These are phyloP conservation scores for Drosophila biarmipes DNA, from an alignment of 1,140 invertebrate genomes.

Conservation along the genomic window DNA sequence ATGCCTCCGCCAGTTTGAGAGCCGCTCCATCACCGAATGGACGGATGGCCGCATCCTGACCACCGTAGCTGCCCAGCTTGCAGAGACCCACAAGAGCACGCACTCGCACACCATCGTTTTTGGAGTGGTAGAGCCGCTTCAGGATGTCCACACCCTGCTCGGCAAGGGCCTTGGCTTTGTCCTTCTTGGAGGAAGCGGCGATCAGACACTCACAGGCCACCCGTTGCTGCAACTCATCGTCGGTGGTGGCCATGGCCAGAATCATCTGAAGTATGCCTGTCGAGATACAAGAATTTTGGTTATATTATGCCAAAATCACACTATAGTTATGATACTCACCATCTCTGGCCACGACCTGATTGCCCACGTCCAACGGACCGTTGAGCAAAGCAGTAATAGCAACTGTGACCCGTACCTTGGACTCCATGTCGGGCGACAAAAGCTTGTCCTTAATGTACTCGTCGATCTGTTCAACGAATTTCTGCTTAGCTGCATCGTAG, in stretches of 20 bases:
- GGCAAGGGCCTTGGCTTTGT: constrained; percentile 96
- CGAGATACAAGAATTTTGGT: background rate
- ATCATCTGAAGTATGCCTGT: constrained; percentile 97
- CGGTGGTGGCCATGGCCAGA: constrained; percentile 96
- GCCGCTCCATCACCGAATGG: constrained; percentile 98
- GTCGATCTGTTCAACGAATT: constrained; percentile 92
- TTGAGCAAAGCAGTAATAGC: constrained; percentile 95
- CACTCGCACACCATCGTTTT: constrained; percentile 95
- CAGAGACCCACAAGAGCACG: constrained; percentile 97
- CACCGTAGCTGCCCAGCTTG: constrained; percentile 97
- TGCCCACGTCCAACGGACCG: constrained; percentile 97
- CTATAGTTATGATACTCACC: constrained; percentile 76
- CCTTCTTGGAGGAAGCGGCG: constrained; percentile 98
- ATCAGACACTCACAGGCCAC: constrained; percentile 98
- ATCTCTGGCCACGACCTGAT: constrained; percentile 94
- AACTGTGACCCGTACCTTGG: constrained; percentile 94
- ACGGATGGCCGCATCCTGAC: constrained; percentile 96
- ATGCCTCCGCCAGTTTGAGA: constrained; percentile 96
- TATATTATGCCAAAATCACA: background rate
- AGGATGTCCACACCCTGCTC: constrained; percentile 96
- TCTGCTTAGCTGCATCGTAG: constrained; percentile 92
- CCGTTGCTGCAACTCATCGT: constrained; percentile 93
- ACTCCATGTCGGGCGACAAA: constrained; percentile 93
- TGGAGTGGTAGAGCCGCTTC: constrained; percentile 96
- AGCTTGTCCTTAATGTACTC: constrained; percentile 95